Evolutionary conservation across 2,888 invertebrate genomes (phyloP).

Genomic region (Dilophus febrilis): DNA sequence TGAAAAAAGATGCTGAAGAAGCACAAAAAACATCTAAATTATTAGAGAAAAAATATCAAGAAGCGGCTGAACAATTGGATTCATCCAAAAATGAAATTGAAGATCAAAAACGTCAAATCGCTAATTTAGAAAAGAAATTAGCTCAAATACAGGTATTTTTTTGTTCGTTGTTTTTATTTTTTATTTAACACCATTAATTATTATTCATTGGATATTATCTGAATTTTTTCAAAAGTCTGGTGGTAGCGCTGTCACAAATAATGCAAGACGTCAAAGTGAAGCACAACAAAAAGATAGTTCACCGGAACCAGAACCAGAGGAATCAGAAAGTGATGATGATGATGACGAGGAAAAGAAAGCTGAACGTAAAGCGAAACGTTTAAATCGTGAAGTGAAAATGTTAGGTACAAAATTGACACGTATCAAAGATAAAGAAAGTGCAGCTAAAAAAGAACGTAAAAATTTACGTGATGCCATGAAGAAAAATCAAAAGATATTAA

Average conservation of each 20-base stretch:
- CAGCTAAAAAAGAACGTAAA: constrained; percentile 62
- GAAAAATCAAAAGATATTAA: constrained; percentile 59
- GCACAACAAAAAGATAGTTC: constrained; percentile 34
- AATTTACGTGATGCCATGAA: constrained; percentile 65
- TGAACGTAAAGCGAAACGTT: constrained; percentile 51
- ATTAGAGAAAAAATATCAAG: constrained; percentile 61
- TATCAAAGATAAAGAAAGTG: constrained; percentile 44
- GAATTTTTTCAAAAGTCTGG: neutral
- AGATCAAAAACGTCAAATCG: constrained; percentile 60
- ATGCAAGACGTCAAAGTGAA: constrained; percentile 25
- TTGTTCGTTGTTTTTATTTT: neutral
- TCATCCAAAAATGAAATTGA: constrained; percentile 57
- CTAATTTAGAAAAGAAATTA: constrained; percentile 58
- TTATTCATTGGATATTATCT: neutral
- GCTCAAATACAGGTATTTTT: constrained; percentile 32
- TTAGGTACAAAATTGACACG: constrained; percentile 32
- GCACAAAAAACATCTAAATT: constrained; percentile 64
- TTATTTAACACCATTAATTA: neutral
- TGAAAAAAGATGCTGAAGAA: constrained; percentile 57
- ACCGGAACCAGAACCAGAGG: constrained; percentile 40
- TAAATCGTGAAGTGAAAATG: constrained; percentile 30
- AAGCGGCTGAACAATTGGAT: constrained; percentile 59
- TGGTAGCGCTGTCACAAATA: constrained; percentile 12
- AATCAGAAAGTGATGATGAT: constrained; percentile 44
- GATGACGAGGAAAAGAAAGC: constrained; percentile 45